phyloP scores from a whole-genome alignment of 2,113 vertebrate species.

The Colaptes auratus region DNA sequence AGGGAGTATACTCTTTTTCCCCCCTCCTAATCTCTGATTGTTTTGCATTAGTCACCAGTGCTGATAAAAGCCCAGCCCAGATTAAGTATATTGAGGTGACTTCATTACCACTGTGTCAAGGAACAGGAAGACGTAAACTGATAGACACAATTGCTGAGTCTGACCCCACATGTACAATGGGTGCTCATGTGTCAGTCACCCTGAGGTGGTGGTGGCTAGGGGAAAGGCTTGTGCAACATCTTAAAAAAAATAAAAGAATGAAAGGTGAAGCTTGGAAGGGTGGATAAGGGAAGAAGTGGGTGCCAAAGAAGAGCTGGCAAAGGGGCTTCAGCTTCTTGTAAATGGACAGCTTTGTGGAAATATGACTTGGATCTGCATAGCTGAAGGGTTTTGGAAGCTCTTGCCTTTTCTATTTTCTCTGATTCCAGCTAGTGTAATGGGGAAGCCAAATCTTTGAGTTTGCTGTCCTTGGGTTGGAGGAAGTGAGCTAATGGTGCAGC shows the following conservation, averaged over 20 bases:
- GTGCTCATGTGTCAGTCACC: not conserved
- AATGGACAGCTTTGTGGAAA: not conserved
- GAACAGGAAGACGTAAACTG: not conserved
- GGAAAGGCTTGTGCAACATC: not conserved
- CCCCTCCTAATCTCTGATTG: not conserved
- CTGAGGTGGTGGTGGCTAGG: not conserved
- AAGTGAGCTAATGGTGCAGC: not conserved
- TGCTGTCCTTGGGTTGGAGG: not conserved
- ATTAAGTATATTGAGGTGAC: not conserved
- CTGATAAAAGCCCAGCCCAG: conserved; percentile 35
- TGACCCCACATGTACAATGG: accelerated
- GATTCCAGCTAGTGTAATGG: not conserved
- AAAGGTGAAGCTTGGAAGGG: not conserved
- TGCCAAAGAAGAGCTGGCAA: not conserved
- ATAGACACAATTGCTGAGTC: not conserved
- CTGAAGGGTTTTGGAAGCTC: not conserved
- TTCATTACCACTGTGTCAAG: not conserved
- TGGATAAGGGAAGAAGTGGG: not conserved
- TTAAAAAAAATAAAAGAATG: not conserved
- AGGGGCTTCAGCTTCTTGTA: not conserved
- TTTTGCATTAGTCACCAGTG: conserved; percentile 10
- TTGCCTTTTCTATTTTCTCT: not conserved
- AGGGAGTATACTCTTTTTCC: not conserved
- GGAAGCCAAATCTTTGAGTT: not conserved
- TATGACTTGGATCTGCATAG: not conserved